Evolutionary conservation across 2,797 vertebrate species (phyloP).

Genomic region (Masticophis lateralis): DNA sequence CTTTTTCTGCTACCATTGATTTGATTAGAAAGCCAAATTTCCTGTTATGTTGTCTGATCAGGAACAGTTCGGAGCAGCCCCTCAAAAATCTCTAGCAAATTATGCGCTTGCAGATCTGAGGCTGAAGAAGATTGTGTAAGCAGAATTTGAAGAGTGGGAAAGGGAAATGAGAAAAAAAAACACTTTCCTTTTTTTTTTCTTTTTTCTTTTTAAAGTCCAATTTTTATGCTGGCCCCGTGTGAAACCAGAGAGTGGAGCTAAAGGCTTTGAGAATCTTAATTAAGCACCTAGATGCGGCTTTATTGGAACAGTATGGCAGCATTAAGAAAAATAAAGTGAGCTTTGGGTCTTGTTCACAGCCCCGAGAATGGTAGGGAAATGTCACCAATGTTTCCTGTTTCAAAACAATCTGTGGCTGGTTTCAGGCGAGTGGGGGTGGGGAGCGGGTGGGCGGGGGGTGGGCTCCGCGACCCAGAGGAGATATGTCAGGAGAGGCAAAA

Average conservation of each 20-base stretch:
- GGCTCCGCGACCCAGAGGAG: neutral
- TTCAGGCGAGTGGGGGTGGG: fast-evolving
- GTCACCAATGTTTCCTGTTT: neutral
- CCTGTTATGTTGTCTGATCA: neutral
- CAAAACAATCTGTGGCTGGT: fast-evolving
- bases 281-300: neutral
- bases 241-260: neutral
- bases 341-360: fast-evolving
- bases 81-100: neutral
- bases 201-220: neutral
- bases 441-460: neutral
- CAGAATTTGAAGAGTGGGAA: neutral
- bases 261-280: neutral
- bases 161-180: neutral
- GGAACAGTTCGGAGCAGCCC: neutral
- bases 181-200: neutral
- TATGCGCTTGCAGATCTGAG: neutral
- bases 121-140: neutral
- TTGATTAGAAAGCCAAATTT: neutral
- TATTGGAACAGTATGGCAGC: neutral
- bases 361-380: fast-evolving
- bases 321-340: neutral
- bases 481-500: conserved; percentile 7
- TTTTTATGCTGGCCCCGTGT: neutral
- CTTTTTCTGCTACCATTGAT: neutral